phyloP scores from a whole-genome alignment of 2,797 vertebrate species.

The Melanotaenia pygmaea region DNA sequence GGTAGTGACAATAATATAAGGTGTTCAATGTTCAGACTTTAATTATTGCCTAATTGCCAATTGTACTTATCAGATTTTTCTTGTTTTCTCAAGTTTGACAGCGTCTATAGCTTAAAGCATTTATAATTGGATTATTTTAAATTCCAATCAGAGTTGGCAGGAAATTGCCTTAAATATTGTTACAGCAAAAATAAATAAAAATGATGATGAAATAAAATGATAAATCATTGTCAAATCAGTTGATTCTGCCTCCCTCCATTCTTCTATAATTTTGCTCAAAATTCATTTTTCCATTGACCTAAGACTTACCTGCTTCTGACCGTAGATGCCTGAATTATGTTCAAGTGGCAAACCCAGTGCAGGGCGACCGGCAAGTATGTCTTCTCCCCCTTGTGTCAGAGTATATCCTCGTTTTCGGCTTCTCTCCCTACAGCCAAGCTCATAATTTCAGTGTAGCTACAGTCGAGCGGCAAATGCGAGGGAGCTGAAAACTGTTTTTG shows the following conservation, averaged over 20 bases:
- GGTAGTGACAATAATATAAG: not conserved
- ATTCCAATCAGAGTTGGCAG: conserved; percentile 20
- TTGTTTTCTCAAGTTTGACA: conserved; percentile 10
- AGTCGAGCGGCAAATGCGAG: conserved; percentile 42
- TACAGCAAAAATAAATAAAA: not conserved
- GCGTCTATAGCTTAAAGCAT: conserved; percentile 1
- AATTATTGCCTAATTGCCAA: conserved; percentile 42
- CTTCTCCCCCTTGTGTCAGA: conserved; percentile 74
- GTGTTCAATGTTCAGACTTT: conserved; percentile 6
- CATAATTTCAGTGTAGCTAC: conserved; percentile 45
- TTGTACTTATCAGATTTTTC: conserved; percentile 6
- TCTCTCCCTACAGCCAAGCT: conserved; percentile 66
- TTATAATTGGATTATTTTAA: not conserved
- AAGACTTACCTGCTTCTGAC: conserved; percentile 79
- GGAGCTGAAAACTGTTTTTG: conserved; percentile 53
- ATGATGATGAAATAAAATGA: conserved; percentile 27
- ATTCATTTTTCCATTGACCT: conserved; percentile 66
- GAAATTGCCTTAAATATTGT: conserved; percentile 24
- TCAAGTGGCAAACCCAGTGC: conserved; percentile 80
- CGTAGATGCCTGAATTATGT: conserved; percentile 81
- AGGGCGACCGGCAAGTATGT: conserved; percentile 79
- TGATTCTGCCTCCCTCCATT: conserved; percentile 66
- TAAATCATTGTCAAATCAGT: conserved; percentile 56
- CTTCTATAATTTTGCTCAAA: conserved; percentile 64
- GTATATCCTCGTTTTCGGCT: conserved; percentile 74